phyloP scores from a whole-genome alignment of 2,797 vertebrate genomes.

The Chaenodraco wilsoni region DNA sequence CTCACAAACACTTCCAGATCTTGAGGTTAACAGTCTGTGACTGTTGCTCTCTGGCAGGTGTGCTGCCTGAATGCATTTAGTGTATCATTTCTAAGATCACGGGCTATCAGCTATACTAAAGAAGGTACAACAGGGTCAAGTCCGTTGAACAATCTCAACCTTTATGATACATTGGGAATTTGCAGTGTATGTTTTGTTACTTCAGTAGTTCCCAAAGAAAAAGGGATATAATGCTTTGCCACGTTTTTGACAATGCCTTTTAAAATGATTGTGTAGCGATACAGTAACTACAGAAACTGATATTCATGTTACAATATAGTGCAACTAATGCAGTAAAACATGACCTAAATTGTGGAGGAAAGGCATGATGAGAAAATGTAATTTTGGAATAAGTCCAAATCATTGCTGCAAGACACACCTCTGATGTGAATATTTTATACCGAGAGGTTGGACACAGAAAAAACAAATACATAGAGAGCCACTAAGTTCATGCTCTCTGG shows the following conservation, averaged over 20 bases:
- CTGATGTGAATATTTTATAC: background rate
- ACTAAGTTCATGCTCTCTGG: background rate
- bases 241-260: background rate
- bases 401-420: constrained; percentile 20
- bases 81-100: constrained; percentile 52
- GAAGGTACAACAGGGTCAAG: constrained; percentile 9
- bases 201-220: background rate
- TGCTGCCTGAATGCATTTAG: constrained; percentile 61
- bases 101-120: constrained; percentile 37
- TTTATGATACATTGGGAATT: background rate
- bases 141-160: constrained; percentile 19
- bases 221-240: background rate
- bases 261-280: background rate
- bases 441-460: background rate
- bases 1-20: constrained; percentile 79
- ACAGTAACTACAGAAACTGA: background rate
- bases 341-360: constrained; percentile 4
- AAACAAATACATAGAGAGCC: background rate
- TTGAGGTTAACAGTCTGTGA: constrained; percentile 87
- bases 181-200: accelerated
- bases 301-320: constrained; percentile 1
- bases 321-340: constrained; percentile 1
- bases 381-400: background rate
- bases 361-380: constrained; percentile 5
- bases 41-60: constrained; percentile 83